A percentile compares a stretch with the other conserved stretches of the same genome.
Evolutionary conservation across 2,797 vertebrate species (phyloP).

Genomic region (Myripristis jacobus): DNA sequence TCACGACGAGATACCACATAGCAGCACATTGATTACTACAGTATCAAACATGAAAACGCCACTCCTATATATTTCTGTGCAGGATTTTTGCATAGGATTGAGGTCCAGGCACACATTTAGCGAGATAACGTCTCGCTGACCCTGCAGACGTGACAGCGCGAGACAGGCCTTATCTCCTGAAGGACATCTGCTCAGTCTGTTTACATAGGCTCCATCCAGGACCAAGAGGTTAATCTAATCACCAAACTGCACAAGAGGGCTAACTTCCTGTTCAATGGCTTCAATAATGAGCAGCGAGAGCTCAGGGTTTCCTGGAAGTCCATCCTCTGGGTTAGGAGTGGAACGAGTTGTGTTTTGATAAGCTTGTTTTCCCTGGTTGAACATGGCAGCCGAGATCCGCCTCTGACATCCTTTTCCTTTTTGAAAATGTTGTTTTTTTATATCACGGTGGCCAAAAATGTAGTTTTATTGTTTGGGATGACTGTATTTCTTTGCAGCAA

Average conservation of each 20-base stretch:
- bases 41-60: constrained; percentile 25
- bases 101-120: constrained; percentile 71
- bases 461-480: constrained; percentile 25
- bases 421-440: constrained; percentile 44
- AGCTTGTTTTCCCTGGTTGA: constrained; percentile 73
- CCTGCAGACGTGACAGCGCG: constrained; percentile 73
- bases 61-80: constrained; percentile 44
- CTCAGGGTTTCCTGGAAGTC: constrained; percentile 85
- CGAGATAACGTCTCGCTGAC: constrained; percentile 69
- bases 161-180: constrained; percentile 83
- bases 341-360: constrained; percentile 85
- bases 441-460: constrained; percentile 33
- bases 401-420: constrained; percentile 81
- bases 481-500: constrained; percentile 9
- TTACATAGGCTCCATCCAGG: constrained; percentile 77
- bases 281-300: constrained; percentile 80
- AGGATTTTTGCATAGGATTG: constrained; percentile 66
- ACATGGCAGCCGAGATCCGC: constrained; percentile 29
- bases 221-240: constrained; percentile 84
- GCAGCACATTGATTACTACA: constrained; percentile 52
- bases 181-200: constrained; percentile 86
- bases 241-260: constrained; percentile 82
- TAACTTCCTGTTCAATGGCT: constrained; percentile 86
- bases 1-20: constrained; percentile 47
- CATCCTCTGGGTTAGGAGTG: constrained; percentile 80